Conservation (phyloP, 2,113 vertebrate species). For the Candoia aspera region DNA sequence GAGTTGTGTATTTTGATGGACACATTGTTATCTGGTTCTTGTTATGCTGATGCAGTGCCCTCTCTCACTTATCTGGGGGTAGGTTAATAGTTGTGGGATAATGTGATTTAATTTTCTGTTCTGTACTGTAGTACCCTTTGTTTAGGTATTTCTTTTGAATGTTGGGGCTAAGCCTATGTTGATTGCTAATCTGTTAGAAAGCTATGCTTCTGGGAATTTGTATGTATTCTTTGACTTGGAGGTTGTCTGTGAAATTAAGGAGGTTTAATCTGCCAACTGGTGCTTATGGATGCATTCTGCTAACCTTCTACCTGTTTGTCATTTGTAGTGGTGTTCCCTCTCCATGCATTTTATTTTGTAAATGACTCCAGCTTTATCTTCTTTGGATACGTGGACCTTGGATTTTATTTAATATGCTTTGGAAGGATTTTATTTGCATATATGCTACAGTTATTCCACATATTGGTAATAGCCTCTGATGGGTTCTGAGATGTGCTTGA, state of each 20-base stretch:
- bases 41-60: not conserved
- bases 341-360: not conserved
- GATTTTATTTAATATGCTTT: not conserved
- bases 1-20: not conserved
- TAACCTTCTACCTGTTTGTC: not conserved
- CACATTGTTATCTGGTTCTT: not conserved
- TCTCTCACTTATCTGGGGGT: not conserved
- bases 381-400: not conserved
- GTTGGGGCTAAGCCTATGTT: not conserved
- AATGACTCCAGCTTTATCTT: not conserved
- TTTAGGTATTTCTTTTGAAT: not conserved
- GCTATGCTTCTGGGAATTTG: not conserved
- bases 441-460: not conserved
- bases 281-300: not conserved
- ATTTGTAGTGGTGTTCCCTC: not conserved
- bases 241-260: not conserved
- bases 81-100: not conserved
- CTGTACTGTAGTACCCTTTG: not conserved
- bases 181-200: not conserved
- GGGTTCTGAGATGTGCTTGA: not conserved
- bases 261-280: not conserved
- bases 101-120: not conserved
- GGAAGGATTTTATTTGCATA: not conserved
- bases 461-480: not conserved
- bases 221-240: not conserved